Conservation (phyloP, 2,888 invertebrate genomes). For the Hydrotaea diabolus region DNA sequence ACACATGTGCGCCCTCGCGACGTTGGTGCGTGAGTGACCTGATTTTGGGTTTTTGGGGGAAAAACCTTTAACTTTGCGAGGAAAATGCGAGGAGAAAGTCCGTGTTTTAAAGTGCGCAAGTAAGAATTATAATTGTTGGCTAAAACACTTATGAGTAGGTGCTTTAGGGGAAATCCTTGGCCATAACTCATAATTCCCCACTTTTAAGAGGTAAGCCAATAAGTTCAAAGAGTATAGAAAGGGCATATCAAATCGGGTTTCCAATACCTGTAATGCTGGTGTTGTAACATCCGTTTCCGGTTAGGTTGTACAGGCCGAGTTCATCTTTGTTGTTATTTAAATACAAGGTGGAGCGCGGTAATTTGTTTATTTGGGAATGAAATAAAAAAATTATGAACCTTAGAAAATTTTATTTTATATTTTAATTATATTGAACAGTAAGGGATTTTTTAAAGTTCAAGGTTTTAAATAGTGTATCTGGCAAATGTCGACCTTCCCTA, state of each 20-base stretch:
- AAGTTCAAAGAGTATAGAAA: neutral
- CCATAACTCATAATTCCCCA: neutral
- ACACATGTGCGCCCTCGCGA: no score
- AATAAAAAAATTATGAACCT: no score
- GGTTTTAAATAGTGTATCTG: no score
- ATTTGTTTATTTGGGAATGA: no score
- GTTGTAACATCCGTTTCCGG: no score
- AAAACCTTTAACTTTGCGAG: conserved; percentile 13
- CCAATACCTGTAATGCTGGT: neutral
- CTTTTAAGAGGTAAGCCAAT: neutral
- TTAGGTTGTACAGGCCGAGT: no score
- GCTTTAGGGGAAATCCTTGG: conserved; percentile 8
- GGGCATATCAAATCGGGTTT: neutral
- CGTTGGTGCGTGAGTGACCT: conserved; percentile 24
- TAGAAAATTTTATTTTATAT: no score
- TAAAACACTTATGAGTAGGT: neutral
- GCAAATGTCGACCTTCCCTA: no score
- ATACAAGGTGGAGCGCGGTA: no score
- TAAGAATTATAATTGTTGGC: neutral
- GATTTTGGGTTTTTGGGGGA: neutral
- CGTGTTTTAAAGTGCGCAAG: neutral
- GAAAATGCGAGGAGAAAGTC: neutral
- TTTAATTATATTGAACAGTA: no score
- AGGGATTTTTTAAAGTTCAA: no score
- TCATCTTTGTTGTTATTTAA: no score